Evolutionary conservation across 2,888 invertebrate species (phyloP).

Genomic region (Anticlea derivata): DNA sequence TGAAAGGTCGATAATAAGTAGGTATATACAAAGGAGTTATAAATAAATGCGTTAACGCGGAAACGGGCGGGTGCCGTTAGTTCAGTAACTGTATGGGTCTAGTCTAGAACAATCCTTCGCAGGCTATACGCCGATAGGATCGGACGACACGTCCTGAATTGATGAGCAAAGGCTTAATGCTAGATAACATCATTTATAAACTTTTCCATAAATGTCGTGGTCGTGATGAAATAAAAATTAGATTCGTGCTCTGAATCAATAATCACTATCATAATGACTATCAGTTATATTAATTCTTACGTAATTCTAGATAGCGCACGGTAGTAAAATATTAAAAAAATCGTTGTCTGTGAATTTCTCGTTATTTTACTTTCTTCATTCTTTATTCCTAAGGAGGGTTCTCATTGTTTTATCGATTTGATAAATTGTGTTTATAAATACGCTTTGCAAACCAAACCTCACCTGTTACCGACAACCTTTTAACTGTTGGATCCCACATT

Average conservation of each 20-base stretch:
- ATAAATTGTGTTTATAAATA: constrained; percentile 17
- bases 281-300: constrained; percentile 16
- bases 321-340: no score
- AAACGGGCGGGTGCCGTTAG: constrained; percentile 76
- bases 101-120: constrained; percentile 79
- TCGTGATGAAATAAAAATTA: constrained; percentile 12
- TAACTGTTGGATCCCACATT: constrained; percentile 21
- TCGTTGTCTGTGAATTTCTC: constrained; percentile 11
- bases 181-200: constrained; percentile 4
- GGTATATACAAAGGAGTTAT: constrained; percentile 61
- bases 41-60: constrained; percentile 68
- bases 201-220: constrained; percentile 1
- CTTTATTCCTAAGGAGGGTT: neutral
- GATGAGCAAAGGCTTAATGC: constrained; percentile 44
- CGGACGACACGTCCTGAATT: constrained; percentile 74
- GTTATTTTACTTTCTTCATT: neutral
- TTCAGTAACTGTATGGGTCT: constrained; percentile 70
- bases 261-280: constrained; percentile 9
- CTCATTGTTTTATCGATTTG: constrained; percentile 4
- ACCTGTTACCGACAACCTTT: constrained; percentile 4
- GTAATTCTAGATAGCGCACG: constrained; percentile 8
- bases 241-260: constrained; percentile 16
- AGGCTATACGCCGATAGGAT: constrained; percentile 58
- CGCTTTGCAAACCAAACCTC: constrained; percentile 23
- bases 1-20: constrained; percentile 43